A percentile compares a stretch with the other conserved stretches of the same genome.
Evolutionary conservation across 2,113 vertebrate species (phyloP).

Genomic region (Gallinago undulata): DNA sequence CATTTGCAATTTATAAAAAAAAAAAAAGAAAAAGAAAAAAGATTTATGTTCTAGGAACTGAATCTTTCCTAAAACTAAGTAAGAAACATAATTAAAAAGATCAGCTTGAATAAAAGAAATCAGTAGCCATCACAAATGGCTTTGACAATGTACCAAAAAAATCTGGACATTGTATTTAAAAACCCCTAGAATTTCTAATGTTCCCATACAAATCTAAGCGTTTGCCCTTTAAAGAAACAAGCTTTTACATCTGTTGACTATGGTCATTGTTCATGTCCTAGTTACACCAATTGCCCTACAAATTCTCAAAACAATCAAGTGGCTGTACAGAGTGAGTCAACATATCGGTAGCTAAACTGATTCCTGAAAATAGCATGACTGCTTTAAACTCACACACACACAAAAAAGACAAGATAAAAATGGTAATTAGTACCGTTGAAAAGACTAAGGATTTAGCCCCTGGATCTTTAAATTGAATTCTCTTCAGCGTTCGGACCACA

Average conservation of each 20-base stretch:
- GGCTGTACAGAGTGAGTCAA: neutral
- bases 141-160: neutral
- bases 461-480: slow-evolving; percentile 88
- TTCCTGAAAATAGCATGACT: neutral
- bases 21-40: neutral
- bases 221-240: neutral
- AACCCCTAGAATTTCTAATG: neutral
- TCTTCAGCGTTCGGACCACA: slow-evolving; percentile 93
- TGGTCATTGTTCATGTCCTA: neutral
- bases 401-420: neutral
- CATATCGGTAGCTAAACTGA: neutral
- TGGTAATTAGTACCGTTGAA: slow-evolving; percentile 84
- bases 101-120: neutral
- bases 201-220: neutral
- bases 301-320: slow-evolving; percentile 12
- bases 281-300: neutral
- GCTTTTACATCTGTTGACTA: neutral
- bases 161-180: neutral
- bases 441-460: slow-evolving; percentile 96
- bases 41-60: neutral
- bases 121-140: neutral
- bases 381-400: neutral
- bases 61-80: neutral
- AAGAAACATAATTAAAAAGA: neutral
- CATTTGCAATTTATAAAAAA: neutral